Conservation (phyloP, 2,113 vertebrate species). For the Ophiodon elongatus region DNA sequence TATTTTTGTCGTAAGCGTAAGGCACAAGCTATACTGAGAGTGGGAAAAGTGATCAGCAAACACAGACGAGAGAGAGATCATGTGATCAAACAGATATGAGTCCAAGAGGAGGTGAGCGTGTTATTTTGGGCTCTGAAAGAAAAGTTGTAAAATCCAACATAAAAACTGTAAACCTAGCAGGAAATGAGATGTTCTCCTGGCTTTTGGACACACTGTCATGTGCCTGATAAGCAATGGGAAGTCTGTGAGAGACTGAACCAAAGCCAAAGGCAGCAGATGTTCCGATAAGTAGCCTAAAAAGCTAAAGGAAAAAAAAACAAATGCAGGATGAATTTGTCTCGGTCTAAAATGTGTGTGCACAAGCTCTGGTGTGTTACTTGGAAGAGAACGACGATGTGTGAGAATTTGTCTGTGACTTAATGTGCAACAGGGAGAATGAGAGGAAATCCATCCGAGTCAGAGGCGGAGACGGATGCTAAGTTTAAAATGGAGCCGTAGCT, state of each 20-base stretch:
- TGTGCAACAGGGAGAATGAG: slow-evolving; percentile 34
- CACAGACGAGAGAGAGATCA: not conserved
- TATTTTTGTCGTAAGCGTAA: not conserved
- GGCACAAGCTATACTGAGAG: too few relatives aligned
- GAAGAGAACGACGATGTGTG: slow-evolving; percentile 1
- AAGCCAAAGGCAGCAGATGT: slow-evolving; percentile 42
- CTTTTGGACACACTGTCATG: not conserved
- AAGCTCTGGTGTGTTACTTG: slow-evolving; percentile 8
- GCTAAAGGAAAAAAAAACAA: not conserved
- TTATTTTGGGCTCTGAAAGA: slow-evolving; percentile 27
- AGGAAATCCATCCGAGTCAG: slow-evolving; percentile 59
- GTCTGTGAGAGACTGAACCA: slow-evolving; percentile 20
- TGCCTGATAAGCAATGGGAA: slow-evolving; percentile 12
- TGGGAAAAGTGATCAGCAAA: slow-evolving; percentile 12
- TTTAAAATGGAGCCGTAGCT: slow-evolving; percentile 55
- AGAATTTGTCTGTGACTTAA: slow-evolving; percentile 28
- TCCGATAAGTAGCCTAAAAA: slow-evolving; percentile 20
- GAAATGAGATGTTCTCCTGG: slow-evolving; percentile 51
- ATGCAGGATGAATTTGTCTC: slow-evolving; percentile 1
- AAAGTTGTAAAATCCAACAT: slow-evolving; percentile 17
- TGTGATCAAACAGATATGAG: slow-evolving; percentile 24
- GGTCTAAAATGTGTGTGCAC: slow-evolving; percentile 16
- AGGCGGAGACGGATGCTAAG: slow-evolving; percentile 41
- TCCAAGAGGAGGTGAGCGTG: not conserved
- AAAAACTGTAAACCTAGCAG: slow-evolving; percentile 41